Evolutionary conservation across 2,797 vertebrate genomes (phyloP), one percentile per base, ranked within the genome.

Genomic region (Neosilurus hyrtlii): DNA sequence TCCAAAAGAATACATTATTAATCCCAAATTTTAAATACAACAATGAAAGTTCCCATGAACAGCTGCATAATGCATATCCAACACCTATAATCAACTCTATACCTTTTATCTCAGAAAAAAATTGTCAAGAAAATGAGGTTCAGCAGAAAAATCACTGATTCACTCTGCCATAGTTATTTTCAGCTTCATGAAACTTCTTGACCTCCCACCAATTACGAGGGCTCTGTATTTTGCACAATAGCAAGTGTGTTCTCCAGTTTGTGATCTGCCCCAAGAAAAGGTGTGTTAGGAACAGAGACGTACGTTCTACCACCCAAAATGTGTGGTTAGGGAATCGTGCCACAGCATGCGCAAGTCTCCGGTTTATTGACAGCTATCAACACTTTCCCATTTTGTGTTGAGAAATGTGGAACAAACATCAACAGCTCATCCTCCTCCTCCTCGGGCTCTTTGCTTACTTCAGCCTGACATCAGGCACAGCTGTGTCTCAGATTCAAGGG

Each of bases 301-400:
- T 71, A 22, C 24, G 83, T 86, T 86, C 56, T 88, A 87, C 90
- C 92, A 91, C 91, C 88, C 91, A 89, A 84, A 89, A 16, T 30
- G 52, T 59, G 18, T 65, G 30, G 65, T 77, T 82, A 10, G 2
- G 56, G 26, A 80, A 84, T 83, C 86, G 85, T 91, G 92, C 89
- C 70, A 83, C 85, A 88, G 86, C 91, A 89, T 24, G 79, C 61
- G 79, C 78, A 77, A 37, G 52, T 77, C 87, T 89, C 85, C 61
- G 90, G 89, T 92, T 93, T 92, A 93, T 86, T 87, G 89, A 92
- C 88, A 76, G 86, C 88, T 84, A 92, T 93, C 92, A 90, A 85
- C 90, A 90, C 92, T 89, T 94, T 93, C 84, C 90, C 88, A 89
- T 92, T 92, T 90, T 80, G 76, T 84, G 81, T 79, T 85, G 57